These are phyloP conservation scores for Budorcas taxicolor DNA, from an alignment of 2,113 vertebrate species.

Conservation along the genomic window DNA sequence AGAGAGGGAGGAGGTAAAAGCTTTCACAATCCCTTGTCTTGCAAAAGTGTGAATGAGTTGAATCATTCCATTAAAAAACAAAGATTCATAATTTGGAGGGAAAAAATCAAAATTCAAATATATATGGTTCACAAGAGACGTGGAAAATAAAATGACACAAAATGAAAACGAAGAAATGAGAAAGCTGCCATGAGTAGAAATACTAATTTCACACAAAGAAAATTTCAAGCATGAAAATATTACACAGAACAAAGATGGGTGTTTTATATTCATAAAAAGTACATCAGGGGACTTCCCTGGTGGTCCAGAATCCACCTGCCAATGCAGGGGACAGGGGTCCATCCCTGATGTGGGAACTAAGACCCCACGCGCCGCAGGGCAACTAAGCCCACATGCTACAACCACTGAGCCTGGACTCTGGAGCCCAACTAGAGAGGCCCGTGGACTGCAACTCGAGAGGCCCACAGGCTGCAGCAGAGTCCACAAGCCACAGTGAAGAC, in stretches of 20 bases:
- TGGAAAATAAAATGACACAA: conserved; percentile 9
- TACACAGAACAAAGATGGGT: not conserved
- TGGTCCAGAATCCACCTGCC: not conserved
- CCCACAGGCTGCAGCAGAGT: not conserved
- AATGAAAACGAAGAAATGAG: conserved; percentile 30
- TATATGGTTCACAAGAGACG: not conserved
- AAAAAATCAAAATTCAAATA: conserved; percentile 29
- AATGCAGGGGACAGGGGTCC: not conserved
- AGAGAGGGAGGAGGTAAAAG: not conserved
- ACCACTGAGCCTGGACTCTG: not conserved
- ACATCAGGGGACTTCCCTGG: not conserved
- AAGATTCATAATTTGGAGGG: not conserved
- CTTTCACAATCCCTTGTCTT: not conserved
- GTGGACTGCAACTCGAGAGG: not conserved
- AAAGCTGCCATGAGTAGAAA: not conserved
- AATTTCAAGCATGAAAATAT: not conserved
- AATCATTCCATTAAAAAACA: not conserved
- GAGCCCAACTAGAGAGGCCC: not conserved
- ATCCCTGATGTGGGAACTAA: not conserved
- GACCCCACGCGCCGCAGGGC: accelerated
- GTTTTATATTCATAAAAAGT: not conserved
- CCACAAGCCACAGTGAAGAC: not conserved
- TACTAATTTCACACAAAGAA: not conserved
- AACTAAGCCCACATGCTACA: not conserved
- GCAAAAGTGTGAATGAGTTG: not conserved